These are phyloP conservation scores for Lasioglossum vierecki DNA, from an alignment of 2,888 invertebrate genomes.

Conservation along the genomic window DNA sequence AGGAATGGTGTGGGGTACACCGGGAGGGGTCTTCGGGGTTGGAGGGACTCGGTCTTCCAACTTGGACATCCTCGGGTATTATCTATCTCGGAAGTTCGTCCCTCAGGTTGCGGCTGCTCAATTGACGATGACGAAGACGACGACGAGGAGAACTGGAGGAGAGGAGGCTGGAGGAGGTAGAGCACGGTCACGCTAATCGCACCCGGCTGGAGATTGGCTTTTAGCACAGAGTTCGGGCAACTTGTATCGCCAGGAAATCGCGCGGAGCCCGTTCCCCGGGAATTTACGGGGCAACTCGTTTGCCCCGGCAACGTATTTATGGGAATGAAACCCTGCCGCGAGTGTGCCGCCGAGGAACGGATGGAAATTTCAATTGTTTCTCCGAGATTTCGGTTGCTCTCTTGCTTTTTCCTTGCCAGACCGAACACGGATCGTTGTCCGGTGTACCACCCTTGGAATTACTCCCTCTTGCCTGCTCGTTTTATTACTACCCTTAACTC, in stretches of 20 bases:
- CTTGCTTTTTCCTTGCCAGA: background rate
- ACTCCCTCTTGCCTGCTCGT: background rate
- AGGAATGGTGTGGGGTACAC: slow-evolving; percentile 10
- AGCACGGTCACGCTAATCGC: slow-evolving; percentile 78
- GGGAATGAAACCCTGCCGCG: slow-evolving; percentile 23
- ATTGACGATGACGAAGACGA: slow-evolving; percentile 61
- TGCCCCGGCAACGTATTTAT: slow-evolving; percentile 27
- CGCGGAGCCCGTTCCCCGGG: slow-evolving; percentile 26
- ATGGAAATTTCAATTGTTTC: slow-evolving; percentile 24
- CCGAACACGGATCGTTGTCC: background rate
- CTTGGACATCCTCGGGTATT: slow-evolving; percentile 74
- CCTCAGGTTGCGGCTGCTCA: slow-evolving; percentile 57
- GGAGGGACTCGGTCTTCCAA: slow-evolving; percentile 65
- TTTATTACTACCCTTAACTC: background rate
- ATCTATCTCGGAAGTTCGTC: slow-evolving; percentile 78
- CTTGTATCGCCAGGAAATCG: slow-evolving; percentile 66
- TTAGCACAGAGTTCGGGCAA: slow-evolving; percentile 74
- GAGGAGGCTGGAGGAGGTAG: background rate
- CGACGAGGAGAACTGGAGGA: slow-evolving; percentile 55
- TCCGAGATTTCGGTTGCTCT: slow-evolving; percentile 13
- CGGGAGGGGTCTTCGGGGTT: slow-evolving; percentile 18
- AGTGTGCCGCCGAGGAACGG: background rate
- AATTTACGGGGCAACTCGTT: slow-evolving; percentile 53
- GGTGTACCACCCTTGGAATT: background rate
- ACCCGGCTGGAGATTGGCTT: slow-evolving; percentile 77